Conservation (phyloP, 2,113 vertebrate genomes). For the Dicrurus megarhynchus region DNA sequence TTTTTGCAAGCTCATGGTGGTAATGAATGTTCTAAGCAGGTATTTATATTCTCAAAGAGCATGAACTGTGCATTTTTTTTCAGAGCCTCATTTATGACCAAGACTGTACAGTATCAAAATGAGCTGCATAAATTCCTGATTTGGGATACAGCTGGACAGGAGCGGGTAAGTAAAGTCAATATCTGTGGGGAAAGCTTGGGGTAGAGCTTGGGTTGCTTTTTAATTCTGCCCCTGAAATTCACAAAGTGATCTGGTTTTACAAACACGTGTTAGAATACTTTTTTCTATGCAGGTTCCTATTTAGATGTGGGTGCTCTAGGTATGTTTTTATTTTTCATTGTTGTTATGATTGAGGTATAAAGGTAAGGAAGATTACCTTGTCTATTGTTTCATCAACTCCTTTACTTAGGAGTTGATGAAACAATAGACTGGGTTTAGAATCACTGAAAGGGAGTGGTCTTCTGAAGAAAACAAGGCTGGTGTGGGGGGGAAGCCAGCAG, state of each 20-base stretch:
- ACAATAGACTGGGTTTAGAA: not conserved
- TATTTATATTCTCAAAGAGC: not conserved
- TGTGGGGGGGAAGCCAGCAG: not conserved
- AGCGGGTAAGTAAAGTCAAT: conserved; percentile 80
- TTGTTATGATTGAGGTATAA: not conserved
- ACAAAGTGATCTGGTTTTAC: not conserved
- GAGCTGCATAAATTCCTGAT: conserved; percentile 97
- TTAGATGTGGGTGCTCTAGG: not conserved
- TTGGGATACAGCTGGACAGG: conserved; percentile 96
- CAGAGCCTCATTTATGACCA: conserved; percentile 98
- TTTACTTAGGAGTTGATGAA: not conserved
- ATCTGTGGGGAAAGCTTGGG: not conserved
- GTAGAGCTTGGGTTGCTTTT: not conserved
- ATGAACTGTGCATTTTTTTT: conserved; percentile 11
- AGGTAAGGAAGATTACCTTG: not conserved
- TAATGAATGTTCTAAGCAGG: not conserved
- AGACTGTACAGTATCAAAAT: conserved; percentile 95
- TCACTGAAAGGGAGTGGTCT: not conserved
- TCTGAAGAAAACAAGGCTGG: not conserved
- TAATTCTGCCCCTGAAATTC: not conserved
- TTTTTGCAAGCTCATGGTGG: not conserved
- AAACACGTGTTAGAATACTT: not conserved
- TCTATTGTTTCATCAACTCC: not conserved
- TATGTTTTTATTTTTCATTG: not conserved
- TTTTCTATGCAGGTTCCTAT: not conserved